Evolutionary conservation across 2,888 invertebrate genomes (phyloP), one percentile per base, ranked within the genome.

Genomic region (Abscondita cerata): DNA sequence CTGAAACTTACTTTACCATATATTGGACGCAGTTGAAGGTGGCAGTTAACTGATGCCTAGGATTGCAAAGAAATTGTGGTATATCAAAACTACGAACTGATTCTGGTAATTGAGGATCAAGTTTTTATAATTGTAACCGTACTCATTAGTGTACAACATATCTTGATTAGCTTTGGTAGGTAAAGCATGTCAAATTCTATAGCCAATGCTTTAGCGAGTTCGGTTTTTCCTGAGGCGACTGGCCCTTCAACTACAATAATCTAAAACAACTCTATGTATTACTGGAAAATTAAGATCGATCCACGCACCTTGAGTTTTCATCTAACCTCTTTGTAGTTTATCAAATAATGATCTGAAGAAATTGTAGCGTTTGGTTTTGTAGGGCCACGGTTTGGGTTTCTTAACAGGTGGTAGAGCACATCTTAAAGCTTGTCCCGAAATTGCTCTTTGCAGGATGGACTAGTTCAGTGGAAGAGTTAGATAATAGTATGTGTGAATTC

Each of bases 171-270:
- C 88, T 75, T 90, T 90, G 0, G 94, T 66, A 94, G 84, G 80
- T 95, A 94, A 52, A 87, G 79, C 91, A 97, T 93, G 40, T 90
- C 94, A 54, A 98, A 83, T 68, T 95, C 92, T 0, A 89, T 86
- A 0, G 98, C 98, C 9, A 99, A 79, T 66, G 88, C 82, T 71
- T 89, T 83, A 0, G 95, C 97, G 73, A 98, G 87, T 61, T 87
- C 84, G 0, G 89, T 85, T 82, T 97, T 98, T 0, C 95, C 95
- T 0, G 88, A 83, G 0, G 90, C 94, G 5, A 93, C 84, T 11
- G 94, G 93, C 0, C 98, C 98, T 70, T 99, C 98, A 0, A 99
- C 91, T 1, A 92, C 87, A 56, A 99, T 85, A 0, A 98, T 80
- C 81, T 92, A 89, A 59, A 74, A 77, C 31, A 52, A 20, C 18